Evolutionary conservation across 2,797 vertebrate genomes (phyloP).

Genomic region (Eremophila alpestris): DNA sequence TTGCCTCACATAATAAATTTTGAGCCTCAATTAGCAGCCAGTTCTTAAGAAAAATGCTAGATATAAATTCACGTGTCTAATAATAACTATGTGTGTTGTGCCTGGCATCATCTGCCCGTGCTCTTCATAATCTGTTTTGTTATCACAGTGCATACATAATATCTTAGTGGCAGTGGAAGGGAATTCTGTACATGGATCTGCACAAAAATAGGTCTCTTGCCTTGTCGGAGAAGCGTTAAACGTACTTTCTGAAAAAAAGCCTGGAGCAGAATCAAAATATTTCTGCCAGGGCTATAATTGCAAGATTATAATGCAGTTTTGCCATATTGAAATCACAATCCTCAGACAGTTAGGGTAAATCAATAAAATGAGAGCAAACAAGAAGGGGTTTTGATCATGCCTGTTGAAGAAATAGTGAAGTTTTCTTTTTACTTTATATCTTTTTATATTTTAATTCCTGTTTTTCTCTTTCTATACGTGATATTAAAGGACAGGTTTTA

Average conservation of each 20-base stretch:
- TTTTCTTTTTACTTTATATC: neutral
- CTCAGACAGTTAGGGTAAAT: neutral
- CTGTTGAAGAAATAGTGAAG: neutral
- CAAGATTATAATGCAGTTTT: neutral
- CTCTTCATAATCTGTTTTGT: neutral
- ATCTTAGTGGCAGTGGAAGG: neutral
- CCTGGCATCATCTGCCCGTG: neutral
- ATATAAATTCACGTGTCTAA: neutral
- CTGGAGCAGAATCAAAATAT: neutral
- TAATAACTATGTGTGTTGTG: neutral
- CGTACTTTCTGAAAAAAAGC: neutral
- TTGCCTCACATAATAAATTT: neutral
- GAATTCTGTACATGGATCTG: neutral
- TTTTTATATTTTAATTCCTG: neutral
- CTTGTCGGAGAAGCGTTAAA: neutral
- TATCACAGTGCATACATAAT: neutral
- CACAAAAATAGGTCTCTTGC: neutral
- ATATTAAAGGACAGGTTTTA: neutral
- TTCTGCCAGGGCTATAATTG: neutral
- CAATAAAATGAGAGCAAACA: neutral
- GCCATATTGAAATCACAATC: neutral
- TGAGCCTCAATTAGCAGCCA: neutral
- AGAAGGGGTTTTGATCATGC: fast-evolving
- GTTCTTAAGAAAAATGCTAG: neutral
- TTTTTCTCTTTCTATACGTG: neutral